Evolutionary conservation across 1,140 invertebrate genomes (phyloP).

Genomic region (Magallana ariakensis): DNA sequence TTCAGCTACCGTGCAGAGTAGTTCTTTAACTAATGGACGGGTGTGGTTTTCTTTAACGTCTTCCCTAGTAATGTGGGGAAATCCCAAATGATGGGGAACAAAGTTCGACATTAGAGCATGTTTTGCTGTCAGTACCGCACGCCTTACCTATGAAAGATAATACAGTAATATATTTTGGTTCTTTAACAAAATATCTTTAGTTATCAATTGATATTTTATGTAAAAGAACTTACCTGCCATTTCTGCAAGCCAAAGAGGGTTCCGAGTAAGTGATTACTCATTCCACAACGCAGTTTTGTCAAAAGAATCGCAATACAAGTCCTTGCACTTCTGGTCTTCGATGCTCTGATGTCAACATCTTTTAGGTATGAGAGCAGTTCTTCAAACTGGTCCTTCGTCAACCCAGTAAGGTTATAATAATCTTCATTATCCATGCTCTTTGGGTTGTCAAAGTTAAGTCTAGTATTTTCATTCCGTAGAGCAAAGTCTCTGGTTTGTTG

Average conservation of each 20-base stretch:
- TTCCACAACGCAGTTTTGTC: conserved; percentile 31
- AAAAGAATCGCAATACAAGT: conserved; percentile 43
- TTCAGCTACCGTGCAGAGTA: not conserved
- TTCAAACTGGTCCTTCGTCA: not conserved
- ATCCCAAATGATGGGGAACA: too few relatives aligned
- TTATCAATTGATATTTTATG: not conserved
- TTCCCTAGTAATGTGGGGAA: too few relatives aligned
- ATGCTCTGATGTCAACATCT: not conserved
- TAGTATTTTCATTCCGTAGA: conserved; percentile 1
- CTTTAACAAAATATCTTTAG: not conserved
- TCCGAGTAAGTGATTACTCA: conserved; percentile 25
- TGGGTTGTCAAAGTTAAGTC: conserved; percentile 25
- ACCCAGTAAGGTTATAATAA: conserved; percentile 28
- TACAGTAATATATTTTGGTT: not conserved
- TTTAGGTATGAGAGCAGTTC: not conserved
- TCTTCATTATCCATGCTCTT: not conserved
- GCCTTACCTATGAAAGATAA: not conserved
- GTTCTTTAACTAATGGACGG: not conserved
- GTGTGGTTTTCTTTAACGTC: too few relatives aligned
- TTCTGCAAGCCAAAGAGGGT: conserved; percentile 14
- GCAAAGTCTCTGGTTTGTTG: not conserved
- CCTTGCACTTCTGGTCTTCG: conserved; percentile 5
- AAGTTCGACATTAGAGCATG: too few relatives aligned
- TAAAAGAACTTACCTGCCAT: conserved; percentile 22
- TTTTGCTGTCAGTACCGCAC: too few relatives aligned